These are phyloP conservation scores for Ophion ventricosus DNA, from an alignment of 2,888 invertebrate genomes.

Conservation along the genomic window DNA sequence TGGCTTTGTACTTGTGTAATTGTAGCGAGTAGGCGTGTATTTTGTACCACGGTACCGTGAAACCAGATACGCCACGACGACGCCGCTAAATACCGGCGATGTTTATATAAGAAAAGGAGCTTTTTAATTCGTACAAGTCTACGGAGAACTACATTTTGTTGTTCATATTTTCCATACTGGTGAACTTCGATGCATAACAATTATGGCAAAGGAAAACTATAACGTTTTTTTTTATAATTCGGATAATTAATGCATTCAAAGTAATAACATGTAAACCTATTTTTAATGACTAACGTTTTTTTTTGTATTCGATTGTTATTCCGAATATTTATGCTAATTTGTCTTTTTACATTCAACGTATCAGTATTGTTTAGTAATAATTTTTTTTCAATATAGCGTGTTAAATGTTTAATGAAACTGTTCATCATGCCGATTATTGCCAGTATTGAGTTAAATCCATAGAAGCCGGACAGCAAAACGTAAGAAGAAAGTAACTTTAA, in stretches of 20 bases:
- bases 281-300: neutral
- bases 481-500: neutral
- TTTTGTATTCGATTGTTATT: no score
- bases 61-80: slow-evolving; percentile 42
- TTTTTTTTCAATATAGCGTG: no score
- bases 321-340: no score
- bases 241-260: neutral
- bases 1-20: neutral
- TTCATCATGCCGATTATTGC: no score
- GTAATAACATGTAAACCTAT: neutral
- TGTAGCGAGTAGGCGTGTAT: slow-evolving; percentile 22
- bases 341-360: no score
- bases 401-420: no score
- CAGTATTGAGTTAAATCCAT: no score
- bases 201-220: neutral
- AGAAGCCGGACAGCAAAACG: neutral
- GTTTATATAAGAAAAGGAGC: slow-evolving; percentile 13
- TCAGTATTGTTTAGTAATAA: no score
- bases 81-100: slow-evolving; percentile 19
- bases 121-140: slow-evolving; percentile 7
- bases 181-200: neutral
- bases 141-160: neutral
- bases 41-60: slow-evolving; percentile 8
- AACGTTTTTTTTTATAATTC: neutral
- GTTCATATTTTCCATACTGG: neutral